Evolutionary conservation across 1,140 invertebrate species (phyloP).

Genomic region (Lucilia cuprina): DNA sequence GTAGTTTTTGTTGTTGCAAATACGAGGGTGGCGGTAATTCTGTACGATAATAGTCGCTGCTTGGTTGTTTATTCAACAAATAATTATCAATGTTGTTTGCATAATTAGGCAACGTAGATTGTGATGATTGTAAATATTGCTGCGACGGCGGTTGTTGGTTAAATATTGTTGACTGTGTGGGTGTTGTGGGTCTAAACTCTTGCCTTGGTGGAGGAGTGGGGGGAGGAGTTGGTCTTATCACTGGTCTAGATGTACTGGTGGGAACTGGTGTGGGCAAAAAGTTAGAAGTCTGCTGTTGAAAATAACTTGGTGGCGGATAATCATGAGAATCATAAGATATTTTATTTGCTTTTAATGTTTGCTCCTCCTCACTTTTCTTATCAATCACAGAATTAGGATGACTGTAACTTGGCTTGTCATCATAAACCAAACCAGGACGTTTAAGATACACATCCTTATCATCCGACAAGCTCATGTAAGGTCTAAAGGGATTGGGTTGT

Average conservation of each 20-base stretch:
- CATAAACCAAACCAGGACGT: constrained; percentile 57
- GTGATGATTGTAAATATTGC: constrained; percentile 34
- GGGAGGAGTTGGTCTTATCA: constrained; percentile 15
- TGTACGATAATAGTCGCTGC: constrained; percentile 24
- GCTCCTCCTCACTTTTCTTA: neutral
- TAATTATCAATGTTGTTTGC: constrained; percentile 62
- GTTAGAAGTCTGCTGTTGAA: constrained; percentile 55
- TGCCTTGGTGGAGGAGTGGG: constrained; percentile 1
- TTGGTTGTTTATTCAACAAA: constrained; percentile 47
- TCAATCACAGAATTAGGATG: neutral
- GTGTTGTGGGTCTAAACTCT: constrained; percentile 11
- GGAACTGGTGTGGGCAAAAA: constrained; percentile 44
- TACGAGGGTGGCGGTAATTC: neutral
- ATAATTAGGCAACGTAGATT: constrained; percentile 54
- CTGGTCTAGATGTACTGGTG: neutral
- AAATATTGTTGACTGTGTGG: constrained; percentile 36
- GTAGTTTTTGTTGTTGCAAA: neutral
- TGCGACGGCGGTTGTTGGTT: constrained; percentile 7
- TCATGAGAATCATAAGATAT: constrained; percentile 60
- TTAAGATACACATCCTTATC: constrained; percentile 45
- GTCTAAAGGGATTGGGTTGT: constrained; percentile 22
- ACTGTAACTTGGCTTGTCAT: constrained; percentile 42
- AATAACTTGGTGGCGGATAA: constrained; percentile 59
- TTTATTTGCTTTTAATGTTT: constrained; percentile 41
- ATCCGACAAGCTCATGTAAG: constrained; percentile 36